A percentile compares a stretch with the other conserved stretches of the same genome.
phyloP scores from a whole-genome alignment of 1,140 invertebrate species.

The Aethina tumida region DNA sequence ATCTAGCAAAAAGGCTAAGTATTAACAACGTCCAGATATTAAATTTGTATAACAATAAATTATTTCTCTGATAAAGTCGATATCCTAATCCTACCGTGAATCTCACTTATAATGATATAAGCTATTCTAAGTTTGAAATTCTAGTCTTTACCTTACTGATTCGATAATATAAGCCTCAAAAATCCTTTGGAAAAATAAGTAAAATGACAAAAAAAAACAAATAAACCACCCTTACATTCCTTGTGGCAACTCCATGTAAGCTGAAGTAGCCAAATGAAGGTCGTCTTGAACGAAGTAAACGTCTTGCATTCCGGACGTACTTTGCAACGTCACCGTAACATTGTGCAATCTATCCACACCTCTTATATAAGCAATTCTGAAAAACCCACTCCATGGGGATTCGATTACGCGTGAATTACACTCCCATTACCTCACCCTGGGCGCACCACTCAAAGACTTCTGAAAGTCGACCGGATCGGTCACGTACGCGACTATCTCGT shows the following conservation, averaged over 20 bases:
- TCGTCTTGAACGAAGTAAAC: slow-evolving; percentile 25
- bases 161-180: background rate
- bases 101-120: too few relatives aligned
- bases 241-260: slow-evolving; percentile 31
- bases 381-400: slow-evolving; percentile 5
- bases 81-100: too few relatives aligned
- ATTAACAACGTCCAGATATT: background rate
- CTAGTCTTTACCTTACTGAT: background rate
- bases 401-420: background rate
- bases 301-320: slow-evolving; percentile 20
- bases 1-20: slow-evolving; percentile 20
- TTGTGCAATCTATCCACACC: slow-evolving; percentile 22
- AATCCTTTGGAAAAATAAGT: background rate
- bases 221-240: slow-evolving; percentile 25
- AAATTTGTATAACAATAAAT: background rate
- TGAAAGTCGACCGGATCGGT: slow-evolving; percentile 31
- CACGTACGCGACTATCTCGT: slow-evolving; percentile 23
- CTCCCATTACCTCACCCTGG: slow-evolving; percentile 24
- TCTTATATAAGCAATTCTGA: slow-evolving; percentile 29
- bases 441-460: slow-evolving; percentile 29
- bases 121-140: background rate
- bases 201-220: background rate
- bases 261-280: slow-evolving; percentile 21
- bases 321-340: slow-evolving; percentile 25
- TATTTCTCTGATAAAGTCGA: background rate